phyloP scores from a whole-genome alignment of 2,113 vertebrate species.

The Ptychochromis oligacanthus region DNA sequence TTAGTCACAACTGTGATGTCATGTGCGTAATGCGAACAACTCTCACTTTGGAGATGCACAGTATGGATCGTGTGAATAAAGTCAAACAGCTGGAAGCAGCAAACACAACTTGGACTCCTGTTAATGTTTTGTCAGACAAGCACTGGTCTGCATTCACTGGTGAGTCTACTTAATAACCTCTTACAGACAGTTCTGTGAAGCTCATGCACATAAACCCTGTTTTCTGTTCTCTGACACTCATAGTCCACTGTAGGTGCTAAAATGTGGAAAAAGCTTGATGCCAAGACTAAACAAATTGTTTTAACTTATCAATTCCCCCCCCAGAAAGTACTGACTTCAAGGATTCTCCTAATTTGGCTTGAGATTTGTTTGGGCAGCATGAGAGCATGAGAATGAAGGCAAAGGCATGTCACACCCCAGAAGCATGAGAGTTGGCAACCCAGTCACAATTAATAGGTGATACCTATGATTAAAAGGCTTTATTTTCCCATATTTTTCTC shows the following conservation, averaged over 20 bases:
- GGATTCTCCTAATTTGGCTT: background rate
- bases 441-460: background rate
- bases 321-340: background rate
- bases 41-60: background rate
- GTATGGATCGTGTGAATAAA: background rate
- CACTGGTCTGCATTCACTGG: no score
- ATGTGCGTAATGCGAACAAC: background rate
- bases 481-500: background rate
- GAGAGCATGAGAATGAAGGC: background rate
- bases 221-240: background rate
- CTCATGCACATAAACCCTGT: background rate
- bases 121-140: no score
- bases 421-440: background rate
- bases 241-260: accelerated
- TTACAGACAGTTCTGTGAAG: no score
- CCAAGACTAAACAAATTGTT: no score
- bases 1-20: background rate
- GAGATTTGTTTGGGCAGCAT: background rate
- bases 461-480: background rate
- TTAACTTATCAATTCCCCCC: no score
- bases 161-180: background rate
- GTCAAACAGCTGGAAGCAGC: no score
- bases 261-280: no score
- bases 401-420: background rate
- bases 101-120: no score